phyloP scores from a whole-genome alignment of 2,113 vertebrate genomes.

The Columba janthina region DNA sequence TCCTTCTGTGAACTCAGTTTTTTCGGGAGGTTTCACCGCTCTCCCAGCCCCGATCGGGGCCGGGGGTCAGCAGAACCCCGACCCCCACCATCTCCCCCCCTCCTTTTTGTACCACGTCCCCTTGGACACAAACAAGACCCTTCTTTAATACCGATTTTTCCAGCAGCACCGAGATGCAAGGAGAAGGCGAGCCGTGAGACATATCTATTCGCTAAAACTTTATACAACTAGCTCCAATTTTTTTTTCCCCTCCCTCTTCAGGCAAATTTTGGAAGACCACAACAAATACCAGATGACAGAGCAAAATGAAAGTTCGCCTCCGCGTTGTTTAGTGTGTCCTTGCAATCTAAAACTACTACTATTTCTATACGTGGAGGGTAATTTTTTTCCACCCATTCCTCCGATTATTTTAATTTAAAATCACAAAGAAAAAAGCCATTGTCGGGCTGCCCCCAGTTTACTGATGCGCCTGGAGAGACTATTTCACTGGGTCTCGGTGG shows the following conservation, averaged over 20 bases:
- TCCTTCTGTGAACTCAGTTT: not conserved
- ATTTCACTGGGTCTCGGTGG: not conserved
- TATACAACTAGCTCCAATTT: not conserved
- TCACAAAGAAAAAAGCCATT: not conserved
- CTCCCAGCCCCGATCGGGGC: no score
- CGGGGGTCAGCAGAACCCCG: not conserved
- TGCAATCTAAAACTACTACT: not conserved
- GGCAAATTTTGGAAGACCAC: not conserved
- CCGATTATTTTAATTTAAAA: not conserved
- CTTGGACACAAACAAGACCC: not conserved
- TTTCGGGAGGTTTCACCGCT: not conserved
- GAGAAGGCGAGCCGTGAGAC: not conserved
- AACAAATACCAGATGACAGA: not conserved
- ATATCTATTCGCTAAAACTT: not conserved
- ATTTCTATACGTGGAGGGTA: not conserved
- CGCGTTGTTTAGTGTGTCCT: not conserved
- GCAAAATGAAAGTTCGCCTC: not conserved
- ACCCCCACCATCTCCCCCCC: not conserved
- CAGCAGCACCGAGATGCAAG: not conserved
- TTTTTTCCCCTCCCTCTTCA: not conserved
- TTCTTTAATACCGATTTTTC: not conserved
- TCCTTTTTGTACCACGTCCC: not conserved
- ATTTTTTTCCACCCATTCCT: fast-evolving
- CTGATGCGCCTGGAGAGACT: not conserved
- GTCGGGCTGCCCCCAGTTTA: not conserved